Conservation (phyloP, 1,140 invertebrate genomes). For the Cylas formicarius region DNA sequence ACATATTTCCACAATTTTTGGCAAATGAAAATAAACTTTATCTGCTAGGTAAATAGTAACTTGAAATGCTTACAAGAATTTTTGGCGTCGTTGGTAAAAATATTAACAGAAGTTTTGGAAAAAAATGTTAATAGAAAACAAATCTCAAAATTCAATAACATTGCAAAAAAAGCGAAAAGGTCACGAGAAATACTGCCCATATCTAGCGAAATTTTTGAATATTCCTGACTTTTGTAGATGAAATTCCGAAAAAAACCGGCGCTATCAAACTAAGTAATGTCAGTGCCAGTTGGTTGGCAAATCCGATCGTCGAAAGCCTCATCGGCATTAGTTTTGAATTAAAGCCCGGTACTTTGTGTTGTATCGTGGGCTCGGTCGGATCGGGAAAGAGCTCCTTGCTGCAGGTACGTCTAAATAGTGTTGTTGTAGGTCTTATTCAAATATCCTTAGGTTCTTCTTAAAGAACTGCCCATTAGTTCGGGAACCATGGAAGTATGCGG, state of each 20-base stretch:
- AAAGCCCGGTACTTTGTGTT: slow-evolving; percentile 56
- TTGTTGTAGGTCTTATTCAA: neutral
- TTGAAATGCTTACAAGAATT: too few relatives aligned
- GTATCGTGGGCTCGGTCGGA: slow-evolving; percentile 68
- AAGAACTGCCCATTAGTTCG: slow-evolving; percentile 54
- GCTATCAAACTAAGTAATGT: slow-evolving; percentile 47
- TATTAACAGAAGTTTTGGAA: too few relatives aligned
- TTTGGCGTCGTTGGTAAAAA: too few relatives aligned
- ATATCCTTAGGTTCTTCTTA: slow-evolving; percentile 57
- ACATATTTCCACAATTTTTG: too few relatives aligned
- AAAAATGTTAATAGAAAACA: too few relatives aligned
- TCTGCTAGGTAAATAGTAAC: too few relatives aligned
- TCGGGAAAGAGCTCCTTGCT: slow-evolving; percentile 73
- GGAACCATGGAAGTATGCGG: slow-evolving; percentile 58
- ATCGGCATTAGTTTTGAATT: slow-evolving; percentile 54
- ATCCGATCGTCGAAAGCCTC: slow-evolving; percentile 52
- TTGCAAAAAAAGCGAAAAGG: too few relatives aligned
- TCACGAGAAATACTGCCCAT: neutral
- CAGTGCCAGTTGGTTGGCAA: slow-evolving; percentile 52
- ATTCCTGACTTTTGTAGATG: slow-evolving; percentile 15
- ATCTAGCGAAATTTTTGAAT: neutral
- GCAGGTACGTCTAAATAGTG: slow-evolving; percentile 37
- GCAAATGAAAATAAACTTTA: too few relatives aligned
- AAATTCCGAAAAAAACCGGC: slow-evolving; percentile 25
- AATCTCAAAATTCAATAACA: too few relatives aligned